A percentile compares a stretch with the other conserved stretches of the same genome.
Conservation (phyloP, 2,888 invertebrate genomes). For the Hesperia comma region DNA sequence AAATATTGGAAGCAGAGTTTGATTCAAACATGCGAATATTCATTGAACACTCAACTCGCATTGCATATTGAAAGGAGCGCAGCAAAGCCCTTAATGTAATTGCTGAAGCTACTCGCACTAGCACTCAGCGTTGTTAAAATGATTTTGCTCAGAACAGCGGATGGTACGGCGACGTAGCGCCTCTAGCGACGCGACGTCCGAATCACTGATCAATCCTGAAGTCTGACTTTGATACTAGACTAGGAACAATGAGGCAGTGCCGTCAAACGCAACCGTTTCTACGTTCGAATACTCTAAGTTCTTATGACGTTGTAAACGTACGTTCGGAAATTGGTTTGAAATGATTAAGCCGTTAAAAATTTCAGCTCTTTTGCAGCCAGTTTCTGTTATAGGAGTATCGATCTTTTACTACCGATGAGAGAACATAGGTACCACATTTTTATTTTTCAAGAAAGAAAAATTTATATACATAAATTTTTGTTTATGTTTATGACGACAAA, state of each 20-base stretch:
- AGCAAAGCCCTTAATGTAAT: conserved; percentile 29
- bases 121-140: conserved; percentile 29
- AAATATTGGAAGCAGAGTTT: conserved; percentile 16
- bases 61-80: conserved; percentile 17
- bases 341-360: too few relatives aligned
- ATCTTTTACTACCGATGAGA: too few relatives aligned
- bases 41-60: conserved; percentile 27
- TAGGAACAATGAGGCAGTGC: conserved; percentile 18
- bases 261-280: conserved; percentile 21
- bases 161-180: conserved; percentile 19
- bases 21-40: conserved; percentile 20
- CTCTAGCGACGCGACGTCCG: background rate
- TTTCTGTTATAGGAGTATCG: too few relatives aligned
- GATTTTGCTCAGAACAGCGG: conserved; percentile 22
- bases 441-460: too few relatives aligned
- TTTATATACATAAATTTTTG: too few relatives aligned
- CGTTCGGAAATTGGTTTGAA: too few relatives aligned
- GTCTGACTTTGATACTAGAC: conserved; percentile 10
- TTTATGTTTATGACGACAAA: too few relatives aligned
- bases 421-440: too few relatives aligned
- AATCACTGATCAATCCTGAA: background rate
- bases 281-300: background rate
- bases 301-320: background rate
- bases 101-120: conserved; percentile 13
- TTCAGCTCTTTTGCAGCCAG: too few relatives aligned